A percentile compares a stretch with the other conserved stretches of the same genome.
Evolutionary conservation across 2,113 vertebrate genomes (phyloP).

Genomic region (Origma solitaria): DNA sequence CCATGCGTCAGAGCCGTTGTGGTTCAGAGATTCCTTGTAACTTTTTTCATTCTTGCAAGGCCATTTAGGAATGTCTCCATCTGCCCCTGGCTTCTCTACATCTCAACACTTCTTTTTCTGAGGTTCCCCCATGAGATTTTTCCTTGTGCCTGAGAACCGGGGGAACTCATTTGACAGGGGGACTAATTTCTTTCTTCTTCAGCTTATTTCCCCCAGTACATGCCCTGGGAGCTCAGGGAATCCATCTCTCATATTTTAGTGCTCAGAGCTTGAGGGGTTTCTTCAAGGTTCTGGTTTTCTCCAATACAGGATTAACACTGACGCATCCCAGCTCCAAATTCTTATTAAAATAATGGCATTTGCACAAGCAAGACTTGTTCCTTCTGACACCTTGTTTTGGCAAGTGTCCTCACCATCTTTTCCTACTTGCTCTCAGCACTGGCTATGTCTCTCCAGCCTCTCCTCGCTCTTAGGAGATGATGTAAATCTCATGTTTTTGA

Average conservation of each 20-base stretch:
- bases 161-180: neutral
- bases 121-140: neutral
- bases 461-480: neutral
- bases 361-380: neutral
- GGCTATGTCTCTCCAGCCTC: neutral
- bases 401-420: neutral
- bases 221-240: neutral
- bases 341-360: neutral
- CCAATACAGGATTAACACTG: neutral
- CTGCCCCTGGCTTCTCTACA: neutral
- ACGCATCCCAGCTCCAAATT: neutral
- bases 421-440: fast-evolving
- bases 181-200: neutral
- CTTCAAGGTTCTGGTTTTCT: neutral
- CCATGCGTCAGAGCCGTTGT: neutral
- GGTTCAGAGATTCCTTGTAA: neutral
- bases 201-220: neutral
- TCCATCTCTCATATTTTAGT: neutral
- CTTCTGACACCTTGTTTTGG: neutral
- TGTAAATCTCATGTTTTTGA: neutral
- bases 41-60: neutral
- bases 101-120: neutral
- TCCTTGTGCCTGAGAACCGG: neutral
- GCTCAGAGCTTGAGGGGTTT: neutral
- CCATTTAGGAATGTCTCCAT: neutral